Percentiles rank a stretch among this genome's conserved stretches.
These are phyloP conservation scores for Sternotherus odoratus DNA, from an alignment of 2,797 vertebrate species.

Conservation along the genomic window DNA sequence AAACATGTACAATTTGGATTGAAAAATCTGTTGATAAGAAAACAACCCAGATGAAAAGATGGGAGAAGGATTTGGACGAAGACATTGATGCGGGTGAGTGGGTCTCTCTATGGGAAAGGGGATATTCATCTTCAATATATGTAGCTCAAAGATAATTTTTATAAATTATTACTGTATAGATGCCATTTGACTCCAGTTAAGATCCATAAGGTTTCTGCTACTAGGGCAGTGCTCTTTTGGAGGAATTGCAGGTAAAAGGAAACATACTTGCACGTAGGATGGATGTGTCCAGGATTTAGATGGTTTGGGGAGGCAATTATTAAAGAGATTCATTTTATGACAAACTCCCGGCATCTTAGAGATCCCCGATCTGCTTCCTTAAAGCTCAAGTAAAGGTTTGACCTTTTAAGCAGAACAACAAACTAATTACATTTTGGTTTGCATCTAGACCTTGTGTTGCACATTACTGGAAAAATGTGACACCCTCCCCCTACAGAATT, in stretches of 20 bases:
- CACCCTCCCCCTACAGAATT: not conserved
- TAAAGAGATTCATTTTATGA: too few relatives aligned
- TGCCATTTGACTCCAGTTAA: not conserved
- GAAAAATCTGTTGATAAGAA: not conserved
- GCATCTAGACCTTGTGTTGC: not conserved
- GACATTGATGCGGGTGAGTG: not conserved
- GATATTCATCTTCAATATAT: not conserved
- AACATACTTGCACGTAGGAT: not conserved
- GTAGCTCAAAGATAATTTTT: not conserved
- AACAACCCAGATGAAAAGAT: not conserved
- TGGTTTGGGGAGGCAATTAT: too few relatives aligned
- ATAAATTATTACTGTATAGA: not conserved
- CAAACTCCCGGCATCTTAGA: too few relatives aligned
- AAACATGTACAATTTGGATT: not conserved
- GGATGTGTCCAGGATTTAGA: too few relatives aligned
- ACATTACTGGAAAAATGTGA: not conserved
- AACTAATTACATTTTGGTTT: not conserved
- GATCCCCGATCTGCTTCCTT: too few relatives aligned
- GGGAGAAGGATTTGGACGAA: not conserved
- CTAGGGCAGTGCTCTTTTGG: not conserved
- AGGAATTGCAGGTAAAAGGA: not conserved
- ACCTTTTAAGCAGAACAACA: not conserved
- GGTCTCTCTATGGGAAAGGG: not conserved
- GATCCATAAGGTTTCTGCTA: not conserved
- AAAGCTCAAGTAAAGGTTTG: not conserved